phyloP scores from a whole-genome alignment of 1,140 invertebrate genomes.

The Drosophila aff. region DNA sequence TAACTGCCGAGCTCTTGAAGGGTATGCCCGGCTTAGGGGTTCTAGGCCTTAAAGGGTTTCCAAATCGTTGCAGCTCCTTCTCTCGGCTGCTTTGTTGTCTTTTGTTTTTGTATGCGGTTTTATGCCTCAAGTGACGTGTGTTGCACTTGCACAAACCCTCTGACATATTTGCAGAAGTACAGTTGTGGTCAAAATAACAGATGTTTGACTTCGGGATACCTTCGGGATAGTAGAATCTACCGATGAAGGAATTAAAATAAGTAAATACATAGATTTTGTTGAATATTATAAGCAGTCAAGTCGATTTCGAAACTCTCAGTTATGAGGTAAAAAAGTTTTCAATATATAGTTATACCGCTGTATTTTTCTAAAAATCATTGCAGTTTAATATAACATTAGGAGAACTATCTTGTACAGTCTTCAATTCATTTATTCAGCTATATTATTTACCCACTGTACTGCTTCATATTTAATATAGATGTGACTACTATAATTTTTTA shows the following conservation, averaged over 20 bases:
- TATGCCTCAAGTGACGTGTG: slow-evolving; percentile 52
- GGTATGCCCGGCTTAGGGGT: slow-evolving; percentile 1
- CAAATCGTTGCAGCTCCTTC: slow-evolving; percentile 12
- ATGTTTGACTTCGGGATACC: background rate
- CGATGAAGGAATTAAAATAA: background rate
- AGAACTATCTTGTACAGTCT: too few relatives aligned
- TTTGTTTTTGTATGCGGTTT: slow-evolving; percentile 57
- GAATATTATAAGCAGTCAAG: too few relatives aligned
- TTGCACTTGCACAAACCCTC: slow-evolving; percentile 28
- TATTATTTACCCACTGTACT: background rate
- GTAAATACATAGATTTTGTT: background rate
- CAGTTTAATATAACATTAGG: too few relatives aligned
- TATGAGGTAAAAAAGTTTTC: background rate
- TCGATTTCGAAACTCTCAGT: too few relatives aligned
- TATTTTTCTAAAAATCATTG: background rate
- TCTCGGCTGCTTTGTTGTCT: slow-evolving; percentile 18
- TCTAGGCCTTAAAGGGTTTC: slow-evolving; percentile 13
- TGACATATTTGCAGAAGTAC: slow-evolving; percentile 28
- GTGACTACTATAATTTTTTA: too few relatives aligned
- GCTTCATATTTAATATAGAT: background rate
- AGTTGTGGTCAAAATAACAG: background rate
- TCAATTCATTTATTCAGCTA: too few relatives aligned
- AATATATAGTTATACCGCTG: background rate
- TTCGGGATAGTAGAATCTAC: too few relatives aligned
- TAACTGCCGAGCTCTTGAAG: slow-evolving; percentile 20